Evolutionary conservation across 2,113 vertebrate genomes (phyloP).

Genomic region (Heterocephalus glaber): DNA sequence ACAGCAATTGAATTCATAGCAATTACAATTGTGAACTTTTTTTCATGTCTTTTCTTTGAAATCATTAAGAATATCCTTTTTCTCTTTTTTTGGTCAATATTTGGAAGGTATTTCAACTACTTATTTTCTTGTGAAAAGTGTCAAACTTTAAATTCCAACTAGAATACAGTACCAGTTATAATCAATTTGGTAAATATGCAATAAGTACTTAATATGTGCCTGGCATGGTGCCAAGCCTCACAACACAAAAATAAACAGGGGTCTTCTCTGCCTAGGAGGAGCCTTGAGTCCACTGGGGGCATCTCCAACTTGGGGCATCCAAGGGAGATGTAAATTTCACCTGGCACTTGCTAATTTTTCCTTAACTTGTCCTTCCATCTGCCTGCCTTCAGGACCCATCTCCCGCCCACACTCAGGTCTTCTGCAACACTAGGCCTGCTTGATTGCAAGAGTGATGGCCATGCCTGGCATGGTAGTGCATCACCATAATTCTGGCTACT

Average conservation of each 20-base stretch:
- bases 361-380: background rate
- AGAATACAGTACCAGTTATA: background rate
- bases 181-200: background rate
- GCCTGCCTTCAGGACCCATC: background rate
- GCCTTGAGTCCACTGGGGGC: fast-evolving
- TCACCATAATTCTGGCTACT: background rate
- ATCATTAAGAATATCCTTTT: background rate
- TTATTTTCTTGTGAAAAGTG: background rate
- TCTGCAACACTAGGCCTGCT: fast-evolving
- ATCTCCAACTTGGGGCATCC: background rate
- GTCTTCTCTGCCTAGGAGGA: background rate
- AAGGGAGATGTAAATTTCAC: background rate
- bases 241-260: background rate
- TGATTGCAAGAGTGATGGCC: background rate
- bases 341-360: background rate
- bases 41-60: background rate
- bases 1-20: conserved; percentile 22
- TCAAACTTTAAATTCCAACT: background rate
- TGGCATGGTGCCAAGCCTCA: background rate
- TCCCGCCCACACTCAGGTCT: background rate
- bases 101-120: background rate
- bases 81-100: background rate
- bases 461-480: background rate
- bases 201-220: background rate
- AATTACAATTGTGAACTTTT: background rate